phyloP scores from a whole-genome alignment of 92 coral and sea anemone species.

The Epizoanthus ramosus region DNA sequence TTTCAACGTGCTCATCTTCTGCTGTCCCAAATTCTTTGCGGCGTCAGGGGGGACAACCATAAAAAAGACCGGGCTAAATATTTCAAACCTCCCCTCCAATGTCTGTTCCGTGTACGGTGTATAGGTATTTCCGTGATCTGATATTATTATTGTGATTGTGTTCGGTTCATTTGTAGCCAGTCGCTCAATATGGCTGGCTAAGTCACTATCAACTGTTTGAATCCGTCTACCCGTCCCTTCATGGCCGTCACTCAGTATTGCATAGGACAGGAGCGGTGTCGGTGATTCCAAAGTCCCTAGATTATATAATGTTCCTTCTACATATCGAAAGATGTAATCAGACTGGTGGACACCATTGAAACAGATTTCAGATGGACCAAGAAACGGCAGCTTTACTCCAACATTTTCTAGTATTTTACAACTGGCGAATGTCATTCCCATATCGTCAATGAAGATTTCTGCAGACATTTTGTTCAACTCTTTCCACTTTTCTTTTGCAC shows the following conservation, averaged over 20 bases:
- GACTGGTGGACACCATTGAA: conserved; percentile 20
- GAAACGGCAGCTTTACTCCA: background rate
- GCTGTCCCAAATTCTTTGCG: conserved; percentile 16
- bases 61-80: conserved; percentile 34
- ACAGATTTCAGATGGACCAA: conserved; percentile 1
- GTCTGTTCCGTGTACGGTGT: conserved; percentile 25
- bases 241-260: conserved; percentile 31
- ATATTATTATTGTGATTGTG: conserved; percentile 35
- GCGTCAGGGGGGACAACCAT: conserved; percentile 32
- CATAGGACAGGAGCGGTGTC: conserved; percentile 32
- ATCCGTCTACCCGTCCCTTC: conserved; percentile 32
- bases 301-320: conserved; percentile 4
- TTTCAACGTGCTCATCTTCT: conserved; percentile 1
- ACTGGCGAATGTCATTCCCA: background rate
- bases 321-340: conserved; percentile 1
- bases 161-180: background rate
- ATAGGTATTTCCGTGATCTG: conserved; percentile 52
- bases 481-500: conserved; percentile 3
- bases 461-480: conserved; percentile 3
- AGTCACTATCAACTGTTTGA: conserved; percentile 33
- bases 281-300: conserved; percentile 1
- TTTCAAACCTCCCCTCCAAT: conserved; percentile 39
- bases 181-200: conserved; percentile 19
- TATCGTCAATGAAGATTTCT: conserved; percentile 26
- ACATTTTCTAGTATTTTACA: background rate